Base-by-base conservation (phyloP, 2,797 vertebrate species). In the Petrocephalus schoutedeni region DNA sequence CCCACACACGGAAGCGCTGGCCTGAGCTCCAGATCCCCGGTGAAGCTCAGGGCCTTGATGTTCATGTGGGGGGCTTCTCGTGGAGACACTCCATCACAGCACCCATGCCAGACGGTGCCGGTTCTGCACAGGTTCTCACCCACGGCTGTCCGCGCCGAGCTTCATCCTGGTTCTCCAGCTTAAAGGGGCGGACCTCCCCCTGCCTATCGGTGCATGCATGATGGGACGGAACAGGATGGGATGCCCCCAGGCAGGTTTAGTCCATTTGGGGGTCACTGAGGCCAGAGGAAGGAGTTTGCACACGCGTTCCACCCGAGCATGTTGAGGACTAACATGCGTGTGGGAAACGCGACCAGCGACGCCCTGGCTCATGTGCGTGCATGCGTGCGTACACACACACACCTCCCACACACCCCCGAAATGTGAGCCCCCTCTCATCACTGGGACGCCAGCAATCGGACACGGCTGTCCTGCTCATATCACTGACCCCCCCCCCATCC, bases 391-490 rank as follows among this genome's bases (percentile, higher is more conserved):
- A 53, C 41, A 53, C 21, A 28, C 41, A 21, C 58, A 86, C 85
- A 10, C n/a, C 85, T 4, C 85, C 32, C 61, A 19, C 23, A 32
- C 86, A 71, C 59, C 71, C 53, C 77, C 58, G 2, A 83, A 59
- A 59, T 19, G 51, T 77, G 67, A 32, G 14, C 51, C 67, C 14
- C 3, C 28, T 87, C 71, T 80, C 16, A 41, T 67, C 86, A 53
- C 53, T 16, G 54, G 67, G 53, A 77, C 56, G 32, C 23, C 71
- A 41, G 5, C 56, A 8, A 80, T 77, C 23, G 53, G 83, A 85
- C 89, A 87, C 77, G 77, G 16, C 16, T 14, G 28, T 28, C 83
- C 51, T 8, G 49, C n/a, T 85, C 83, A 56, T 86, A 61, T 32
- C 51, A 57, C 2, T 21, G 36, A 28, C n/a, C 53, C 23, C 56